These are phyloP conservation scores for Dendroctonus valens DNA, from an alignment of 1,140 invertebrate species.

Conservation along the genomic window DNA sequence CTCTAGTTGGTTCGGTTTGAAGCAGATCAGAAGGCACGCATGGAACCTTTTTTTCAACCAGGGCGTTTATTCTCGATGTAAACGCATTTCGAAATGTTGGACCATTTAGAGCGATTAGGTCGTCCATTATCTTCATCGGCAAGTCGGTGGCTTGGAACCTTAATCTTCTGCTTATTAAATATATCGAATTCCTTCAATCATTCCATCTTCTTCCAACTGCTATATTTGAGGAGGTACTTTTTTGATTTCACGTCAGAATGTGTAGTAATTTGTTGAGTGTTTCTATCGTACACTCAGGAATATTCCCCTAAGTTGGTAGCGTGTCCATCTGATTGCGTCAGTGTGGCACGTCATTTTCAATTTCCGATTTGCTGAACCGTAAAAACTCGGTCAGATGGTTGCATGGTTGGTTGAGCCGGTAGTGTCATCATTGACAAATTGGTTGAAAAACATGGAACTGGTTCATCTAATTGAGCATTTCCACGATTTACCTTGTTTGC, in stretches of 20 bases:
- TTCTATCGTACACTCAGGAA: background rate
- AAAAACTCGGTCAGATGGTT: slow-evolving; percentile 25
- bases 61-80: slow-evolving; percentile 11
- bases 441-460: background rate
- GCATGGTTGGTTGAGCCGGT: slow-evolving; percentile 19
- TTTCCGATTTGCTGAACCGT: slow-evolving; percentile 18
- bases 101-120: too few species aligned
- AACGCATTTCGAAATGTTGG: background rate
- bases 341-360: slow-evolving; percentile 25
- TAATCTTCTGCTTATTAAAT: too few species aligned
- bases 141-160: too few species aligned
- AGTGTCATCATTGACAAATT: slow-evolving; percentile 27
- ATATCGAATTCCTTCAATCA: too few species aligned
- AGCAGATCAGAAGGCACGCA: slow-evolving; percentile 13
- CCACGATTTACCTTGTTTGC: too few species aligned
- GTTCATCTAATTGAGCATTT: background rate
- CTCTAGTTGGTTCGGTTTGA: slow-evolving; percentile 17
- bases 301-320: slow-evolving; percentile 12
- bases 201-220: too few species aligned
- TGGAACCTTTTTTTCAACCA: background rate
- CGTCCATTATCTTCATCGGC: too few species aligned
- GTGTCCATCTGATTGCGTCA: slow-evolving; percentile 15
- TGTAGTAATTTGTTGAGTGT: too few species aligned
- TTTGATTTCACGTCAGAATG: too few species aligned
- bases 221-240: too few species aligned